Evolutionary conservation across 2,888 invertebrate species (phyloP), one percentile per base, ranked within the genome.

Genomic region (Papilio gigon): DNA sequence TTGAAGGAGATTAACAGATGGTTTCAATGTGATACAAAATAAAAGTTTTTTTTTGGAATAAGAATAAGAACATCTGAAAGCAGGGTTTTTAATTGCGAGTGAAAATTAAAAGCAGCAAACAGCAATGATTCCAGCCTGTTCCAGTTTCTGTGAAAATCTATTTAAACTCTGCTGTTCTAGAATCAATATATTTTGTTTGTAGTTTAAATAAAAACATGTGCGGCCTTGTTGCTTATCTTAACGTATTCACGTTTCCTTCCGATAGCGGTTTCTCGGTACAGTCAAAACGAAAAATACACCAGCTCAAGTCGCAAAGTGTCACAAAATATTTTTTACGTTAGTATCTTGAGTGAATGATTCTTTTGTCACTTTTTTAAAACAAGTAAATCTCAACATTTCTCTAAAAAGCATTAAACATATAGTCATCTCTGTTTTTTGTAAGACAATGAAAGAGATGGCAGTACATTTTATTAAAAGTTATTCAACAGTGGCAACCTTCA

Each of bases 151-250:
- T 5, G 6, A 5, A 40, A 6, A 5, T 40, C n/a, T 40, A 4
- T 40, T 2, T 40, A n/a, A 5, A 1, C n/a, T 6, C 12, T 40
- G 5, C n/a, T n/a, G n/a, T 40, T n/a, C n/a, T n/a, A n/a, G 6
- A 40, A n/a, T n/a, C 0, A n/a, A 40, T n/a, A 17, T 14, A 17
- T 47, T 22, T 11, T 22, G 25, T 27, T 11, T 27, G 12, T 47
- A 47, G 3, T n/a, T n/a, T 14, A 53, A 6, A 53, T 8, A 27
- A 9, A 53, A 53, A 53, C 47, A 50, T 47, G 22, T 42, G 14
- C 44, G 59, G 37, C 59, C 59, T 66, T 59, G 59, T 59, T 44
- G 12, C 35, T 66, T 66, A 66, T 66, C 65, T 66, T 22, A 40
- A 44, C 22, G 33, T 25, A 47, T 35, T 50, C 25, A 22, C n/a